Percentiles rank a stretch among this genome's conserved stretches.
Evolutionary conservation across 2,113 vertebrate genomes (phyloP).

Genomic region (Platysteira castanea): DNA sequence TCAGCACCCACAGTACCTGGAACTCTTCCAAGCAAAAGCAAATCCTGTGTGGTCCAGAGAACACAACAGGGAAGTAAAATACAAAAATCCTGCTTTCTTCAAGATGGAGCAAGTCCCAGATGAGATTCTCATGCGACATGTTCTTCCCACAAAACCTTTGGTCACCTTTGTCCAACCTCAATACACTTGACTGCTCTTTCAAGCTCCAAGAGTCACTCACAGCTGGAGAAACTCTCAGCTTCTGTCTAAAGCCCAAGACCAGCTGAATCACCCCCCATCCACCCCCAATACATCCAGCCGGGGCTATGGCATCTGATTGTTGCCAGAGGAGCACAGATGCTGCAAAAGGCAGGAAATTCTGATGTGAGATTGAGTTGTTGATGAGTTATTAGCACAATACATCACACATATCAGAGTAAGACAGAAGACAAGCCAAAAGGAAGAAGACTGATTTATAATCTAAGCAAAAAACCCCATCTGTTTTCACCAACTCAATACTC

Average conservation of each 20-base stretch:
- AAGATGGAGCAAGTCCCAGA: background rate
- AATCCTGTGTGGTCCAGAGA: background rate
- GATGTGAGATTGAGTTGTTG: background rate
- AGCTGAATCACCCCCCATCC: background rate
- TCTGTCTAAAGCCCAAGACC: background rate
- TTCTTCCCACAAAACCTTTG: background rate
- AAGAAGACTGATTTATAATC: background rate
- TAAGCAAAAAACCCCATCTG: background rate
- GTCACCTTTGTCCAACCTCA: background rate
- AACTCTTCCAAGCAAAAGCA: background rate
- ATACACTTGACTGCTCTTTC: background rate
- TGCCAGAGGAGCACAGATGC: background rate
- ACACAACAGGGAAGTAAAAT: rapidly evolving
- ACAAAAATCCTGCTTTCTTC: background rate
- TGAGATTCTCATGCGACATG: background rate
- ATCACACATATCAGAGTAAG: background rate
- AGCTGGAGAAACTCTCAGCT: background rate
- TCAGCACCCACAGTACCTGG: background rate
- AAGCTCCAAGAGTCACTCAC: background rate
- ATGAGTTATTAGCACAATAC: background rate
- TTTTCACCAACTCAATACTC: background rate
- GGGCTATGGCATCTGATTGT: background rate
- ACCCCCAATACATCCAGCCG: background rate
- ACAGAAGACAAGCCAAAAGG: background rate
- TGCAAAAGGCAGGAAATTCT: background rate